Base-by-base conservation (phyloP, 2,888 invertebrate genomes). In the Ariolimax columbianus region DNA sequence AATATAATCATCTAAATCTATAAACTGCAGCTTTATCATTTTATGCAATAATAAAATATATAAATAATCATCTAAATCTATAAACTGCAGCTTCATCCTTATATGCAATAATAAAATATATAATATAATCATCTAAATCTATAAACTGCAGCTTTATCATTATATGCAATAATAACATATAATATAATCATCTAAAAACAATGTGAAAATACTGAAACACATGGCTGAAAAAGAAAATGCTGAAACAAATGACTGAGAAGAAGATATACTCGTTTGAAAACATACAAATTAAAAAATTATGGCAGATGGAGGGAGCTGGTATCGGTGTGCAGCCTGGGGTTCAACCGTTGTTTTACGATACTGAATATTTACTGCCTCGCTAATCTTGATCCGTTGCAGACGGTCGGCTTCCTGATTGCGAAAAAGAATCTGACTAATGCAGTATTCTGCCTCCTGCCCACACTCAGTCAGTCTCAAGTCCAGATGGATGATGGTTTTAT, bases 401-500 rank as follows among this genome's bases (percentile, higher is more conserved):
- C 94, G 87, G 77, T 93, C 92, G 63, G 90, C 89, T 84, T 94
- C 93, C 83, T 91, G 90, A 90, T 94, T 94, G 11, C 90, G 87
- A 82, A 91, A 90, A 26, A 94, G 90, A 30, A 92, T 92, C 87
- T 94, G 93, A 89, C 92, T 93, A 88, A 94, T 94, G 86, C 92
- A 92, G 89, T 93, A 94, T 87, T 94, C 94, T 0, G 93, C 91
- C 87, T 94, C 94, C 86, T 94, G 93, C 4, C 94, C 94, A 82
- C 93, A 93, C 66, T 94, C 94, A 2, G 94, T 94, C 80, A 94
- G 91, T 47, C 94, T 89, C 47, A 94, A 91, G 88, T 94, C 94
- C 90, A 94, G 92, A 77, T 90, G 86, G 9, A 92, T 92, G 55
- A 94, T 91, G 30, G 92, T 92, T 0, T 89, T 89, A 88, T 94